Evolutionary conservation across 1,140 invertebrate genomes (phyloP), one percentile per base, ranked within the genome.

Genomic region (Formica exsecta): DNA sequence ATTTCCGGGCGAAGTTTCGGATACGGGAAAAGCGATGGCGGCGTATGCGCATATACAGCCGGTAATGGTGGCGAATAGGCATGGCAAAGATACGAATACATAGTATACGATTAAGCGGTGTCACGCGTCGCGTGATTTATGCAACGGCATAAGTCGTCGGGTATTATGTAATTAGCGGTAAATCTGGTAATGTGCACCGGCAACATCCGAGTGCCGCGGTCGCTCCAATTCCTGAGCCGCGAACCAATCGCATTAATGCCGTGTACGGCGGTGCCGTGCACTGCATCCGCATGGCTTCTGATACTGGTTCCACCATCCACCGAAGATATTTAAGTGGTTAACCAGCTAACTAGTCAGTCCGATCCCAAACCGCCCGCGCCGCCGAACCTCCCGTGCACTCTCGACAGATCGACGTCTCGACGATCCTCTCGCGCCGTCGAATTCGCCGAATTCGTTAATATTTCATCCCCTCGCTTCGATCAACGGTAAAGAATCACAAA

Each of bases 161-260:
- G 87, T 90, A 89, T 92, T 91, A 91, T 89, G 90, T 91, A 92
- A 92, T 92, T 92, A 92, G 87, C 89, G 89, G 89, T 89, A 85
- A 92, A 92, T 92, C 91, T 87, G 91, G 86, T 87, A 92, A 92
- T 92, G 79, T 84, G 36, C 71, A 32, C 70, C 48, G 59, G 44
- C 38, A 32, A 61, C 88, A 73, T 59, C 66, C 74, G 86, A 76
- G 75, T 87, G 44, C 54, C 29, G 57, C 64, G 84, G 85, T 85
- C 75, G 84, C 75, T 89, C 89, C 85, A 87, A 91, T 90, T 91
- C 77, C 74, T 89, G 84, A 64, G 83, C 86, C 64, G 48, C 77
- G 76, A 91, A 92, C 87, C 90, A 92, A 92, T 92, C 89, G 90
- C 87, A 89, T 92, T 92, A 90, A 89, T 85, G 73, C 86, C 61